Percentiles rank a stretch among this genome's conserved stretches.
Evolutionary conservation across 2,888 invertebrate genomes (phyloP).

Genomic region (Melinopterus prodromus): DNA sequence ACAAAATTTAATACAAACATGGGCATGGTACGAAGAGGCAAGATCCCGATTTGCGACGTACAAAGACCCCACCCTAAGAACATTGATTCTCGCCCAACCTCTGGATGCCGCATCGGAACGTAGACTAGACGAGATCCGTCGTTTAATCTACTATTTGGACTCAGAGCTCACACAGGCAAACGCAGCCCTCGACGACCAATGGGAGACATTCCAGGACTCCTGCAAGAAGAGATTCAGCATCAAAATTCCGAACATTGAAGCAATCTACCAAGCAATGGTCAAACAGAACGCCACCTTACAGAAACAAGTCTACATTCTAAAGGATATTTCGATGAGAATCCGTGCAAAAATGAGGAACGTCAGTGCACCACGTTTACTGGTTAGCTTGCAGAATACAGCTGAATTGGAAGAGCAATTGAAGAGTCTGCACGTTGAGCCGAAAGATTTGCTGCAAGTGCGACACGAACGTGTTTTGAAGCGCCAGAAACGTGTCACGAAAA

Average conservation of each 20-base stretch:
- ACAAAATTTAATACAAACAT: conserved; percentile 64
- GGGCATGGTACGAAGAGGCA: conserved; percentile 67
- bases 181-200: conserved; percentile 77
- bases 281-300: conserved; percentile 74
- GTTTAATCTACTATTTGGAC: conserved; percentile 75
- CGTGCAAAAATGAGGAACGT: conserved; percentile 60
- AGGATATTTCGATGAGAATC: conserved; percentile 54
- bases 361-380: conserved; percentile 57
- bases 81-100: conserved; percentile 57
- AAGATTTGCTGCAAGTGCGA: conserved; percentile 59
- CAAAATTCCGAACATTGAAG: conserved; percentile 76
- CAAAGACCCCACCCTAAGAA: conserved; percentile 53
- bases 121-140: conserved; percentile 74
- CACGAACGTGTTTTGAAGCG: conserved; percentile 53
- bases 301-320: conserved; percentile 61
- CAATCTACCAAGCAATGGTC: conserved; percentile 81
- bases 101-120: conserved; percentile 74
- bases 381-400: conserved; percentile 58
- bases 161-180: conserved; percentile 78
- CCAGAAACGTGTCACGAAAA: conserved; percentile 58
- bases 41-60: conserved; percentile 61
- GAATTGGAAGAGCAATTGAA: conserved; percentile 58
- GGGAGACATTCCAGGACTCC: conserved; percentile 72
- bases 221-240: conserved; percentile 63
- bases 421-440: conserved; percentile 64